Conservation (phyloP, 2,113 vertebrate genomes). For the Cyprinodon variegatus region DNA sequence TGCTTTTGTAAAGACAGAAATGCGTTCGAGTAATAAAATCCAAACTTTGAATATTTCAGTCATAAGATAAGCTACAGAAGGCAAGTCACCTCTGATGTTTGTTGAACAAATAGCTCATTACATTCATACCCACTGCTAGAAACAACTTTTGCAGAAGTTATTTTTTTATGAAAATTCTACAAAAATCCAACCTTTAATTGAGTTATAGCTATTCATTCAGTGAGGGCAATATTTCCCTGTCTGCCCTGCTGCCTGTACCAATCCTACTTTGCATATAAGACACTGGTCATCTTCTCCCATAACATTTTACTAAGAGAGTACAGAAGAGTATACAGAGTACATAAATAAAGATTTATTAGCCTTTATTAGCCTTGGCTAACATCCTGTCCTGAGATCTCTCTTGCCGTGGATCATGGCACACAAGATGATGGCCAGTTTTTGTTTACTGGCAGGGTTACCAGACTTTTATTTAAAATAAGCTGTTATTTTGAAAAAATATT, state of each 20-base stretch:
- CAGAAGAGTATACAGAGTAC: not conserved
- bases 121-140: not conserved
- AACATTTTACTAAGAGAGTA: not conserved
- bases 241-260: not conserved
- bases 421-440: not conserved
- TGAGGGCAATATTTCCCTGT: not conserved
- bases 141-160: not conserved
- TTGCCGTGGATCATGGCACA: not conserved
- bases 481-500: not conserved
- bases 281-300: not conserved
- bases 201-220: not conserved
- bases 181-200: not conserved
- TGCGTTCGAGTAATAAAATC: slow-evolving; percentile 60
- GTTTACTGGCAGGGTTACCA: not conserved
- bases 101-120: slow-evolving; percentile 27
- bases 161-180: not conserved
- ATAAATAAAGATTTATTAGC: not conserved
- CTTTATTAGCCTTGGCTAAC: not conserved
- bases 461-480: not conserved
- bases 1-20: slow-evolving; percentile 85
- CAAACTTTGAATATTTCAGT: slow-evolving; percentile 12
- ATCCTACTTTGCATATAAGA: not conserved
- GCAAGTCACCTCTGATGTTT: not conserved
- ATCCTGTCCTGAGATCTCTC: not conserved
- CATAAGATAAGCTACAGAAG: not conserved